Percentiles rank a stretch among this genome's conserved stretches.
Conservation (phyloP, 2,888 invertebrate genomes). For the Arctia plantaginis region DNA sequence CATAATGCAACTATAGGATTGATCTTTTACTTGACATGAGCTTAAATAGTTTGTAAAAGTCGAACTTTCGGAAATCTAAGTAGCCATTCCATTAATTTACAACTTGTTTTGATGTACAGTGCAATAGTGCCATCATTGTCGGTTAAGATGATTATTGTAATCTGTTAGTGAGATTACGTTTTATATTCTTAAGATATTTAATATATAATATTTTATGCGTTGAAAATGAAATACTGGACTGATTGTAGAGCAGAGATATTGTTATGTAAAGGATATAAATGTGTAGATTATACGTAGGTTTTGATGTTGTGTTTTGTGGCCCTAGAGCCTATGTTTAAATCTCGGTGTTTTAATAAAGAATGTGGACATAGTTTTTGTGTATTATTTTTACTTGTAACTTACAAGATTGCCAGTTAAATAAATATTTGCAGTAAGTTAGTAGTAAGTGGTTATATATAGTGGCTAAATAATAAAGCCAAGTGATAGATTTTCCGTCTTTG, state of each 20-base stretch:
- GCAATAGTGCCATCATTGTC: not conserved
- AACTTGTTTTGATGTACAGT: not conserved
- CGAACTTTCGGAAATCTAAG: not conserved
- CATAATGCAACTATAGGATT: not conserved
- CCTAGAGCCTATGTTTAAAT: conserved; percentile 41
- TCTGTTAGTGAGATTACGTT: conserved; percentile 9
- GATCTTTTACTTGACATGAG: not conserved
- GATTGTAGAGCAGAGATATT: conserved; percentile 20
- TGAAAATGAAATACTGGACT: conserved; percentile 18
- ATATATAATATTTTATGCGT: conserved; percentile 14
- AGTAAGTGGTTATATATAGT: not conserved
- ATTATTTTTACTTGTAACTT: not conserved
- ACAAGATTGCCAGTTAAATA: not conserved
- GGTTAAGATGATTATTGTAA: not conserved
- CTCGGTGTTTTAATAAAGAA: conserved; percentile 40
- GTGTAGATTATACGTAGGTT: conserved; percentile 23
- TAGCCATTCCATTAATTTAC: not conserved
- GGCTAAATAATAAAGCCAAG: too few relatives aligned
- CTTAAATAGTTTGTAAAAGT: not conserved
- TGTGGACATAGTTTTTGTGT: conserved; percentile 12
- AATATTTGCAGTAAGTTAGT: too few relatives aligned
- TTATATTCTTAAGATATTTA: conserved; percentile 17
- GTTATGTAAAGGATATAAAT: conserved; percentile 22
- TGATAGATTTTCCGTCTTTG: too few relatives aligned
- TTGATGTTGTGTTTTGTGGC: conserved; percentile 29